These are phyloP conservation scores for Protomyctophum bolini DNA, from an alignment of 2,113 vertebrate genomes.

Conservation along the genomic window DNA sequence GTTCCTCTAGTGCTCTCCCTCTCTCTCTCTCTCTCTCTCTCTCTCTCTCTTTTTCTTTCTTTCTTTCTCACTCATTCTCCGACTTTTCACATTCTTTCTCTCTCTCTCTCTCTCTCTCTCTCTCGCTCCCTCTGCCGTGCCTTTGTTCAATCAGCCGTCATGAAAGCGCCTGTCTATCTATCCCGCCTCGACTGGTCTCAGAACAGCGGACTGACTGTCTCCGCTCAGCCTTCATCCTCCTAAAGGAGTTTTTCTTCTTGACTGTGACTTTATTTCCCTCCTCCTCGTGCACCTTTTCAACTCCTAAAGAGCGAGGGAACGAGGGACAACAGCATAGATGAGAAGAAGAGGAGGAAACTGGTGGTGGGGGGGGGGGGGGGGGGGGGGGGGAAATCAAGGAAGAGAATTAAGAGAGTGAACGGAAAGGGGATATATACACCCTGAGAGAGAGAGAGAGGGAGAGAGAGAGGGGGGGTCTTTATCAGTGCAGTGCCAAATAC, in stretches of 20 bases:
- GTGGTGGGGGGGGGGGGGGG: conserved; percentile 37
- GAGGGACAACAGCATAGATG: conserved; percentile 51
- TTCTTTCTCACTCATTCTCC: neutral
- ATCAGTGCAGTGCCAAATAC: conserved; percentile 60
- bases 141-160: conserved; percentile 82
- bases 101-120: conserved; percentile 55
- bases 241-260: conserved; percentile 73
- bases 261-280: conserved; percentile 78
- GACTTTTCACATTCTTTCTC: conserved; percentile 5
- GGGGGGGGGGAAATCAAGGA: conserved; percentile 5
- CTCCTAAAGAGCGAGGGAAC: conserved; percentile 75
- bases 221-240: conserved; percentile 75
- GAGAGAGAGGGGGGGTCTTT: conserved; percentile 50
- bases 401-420: too few relatives aligned
- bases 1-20: conserved; percentile 54
- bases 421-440: too few relatives aligned
- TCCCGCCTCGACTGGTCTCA: conserved; percentile 80
- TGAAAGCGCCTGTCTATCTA: conserved; percentile 81
- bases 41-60: conserved; percentile 22
- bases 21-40: conserved; percentile 43
- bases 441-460: conserved; percentile 33
- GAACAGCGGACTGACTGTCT: conserved; percentile 80
- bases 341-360: conserved; percentile 51
- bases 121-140: conserved; percentile 61
- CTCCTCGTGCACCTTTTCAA: conserved; percentile 80